phyloP scores from a whole-genome alignment of 2,113 vertebrate species.

The Strix uralensis region DNA sequence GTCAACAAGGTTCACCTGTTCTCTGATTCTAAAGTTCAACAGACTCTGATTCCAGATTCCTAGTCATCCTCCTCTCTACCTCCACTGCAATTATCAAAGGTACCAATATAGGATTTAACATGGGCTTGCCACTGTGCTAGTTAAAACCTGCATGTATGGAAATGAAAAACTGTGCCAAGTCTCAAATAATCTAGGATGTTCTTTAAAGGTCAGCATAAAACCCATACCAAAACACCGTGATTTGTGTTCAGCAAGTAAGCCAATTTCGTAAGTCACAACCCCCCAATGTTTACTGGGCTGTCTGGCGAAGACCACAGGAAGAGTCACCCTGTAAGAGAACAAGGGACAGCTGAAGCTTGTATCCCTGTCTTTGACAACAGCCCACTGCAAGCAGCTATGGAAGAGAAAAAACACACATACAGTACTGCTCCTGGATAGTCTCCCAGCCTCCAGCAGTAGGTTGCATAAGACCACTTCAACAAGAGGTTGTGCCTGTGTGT shows the following conservation, averaged over 20 bases:
- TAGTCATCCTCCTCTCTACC: background rate
- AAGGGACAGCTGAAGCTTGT: background rate
- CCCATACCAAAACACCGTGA: background rate
- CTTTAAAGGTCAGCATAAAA: background rate
- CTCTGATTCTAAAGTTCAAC: background rate
- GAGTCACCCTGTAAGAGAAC: background rate
- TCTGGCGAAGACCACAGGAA: background rate
- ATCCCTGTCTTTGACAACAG: background rate
- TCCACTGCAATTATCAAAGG: background rate
- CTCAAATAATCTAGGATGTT: background rate
- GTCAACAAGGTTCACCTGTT: background rate
- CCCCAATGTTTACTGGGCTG: background rate
- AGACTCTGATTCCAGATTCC: background rate
- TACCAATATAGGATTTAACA: background rate
- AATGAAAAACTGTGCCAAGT: background rate
- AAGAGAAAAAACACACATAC: background rate
- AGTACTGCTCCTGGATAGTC: background rate
- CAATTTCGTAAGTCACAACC: rapidly evolving
- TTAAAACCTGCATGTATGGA: background rate
- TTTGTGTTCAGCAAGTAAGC: background rate
- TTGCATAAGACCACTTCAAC: background rate
- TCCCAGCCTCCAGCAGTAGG: background rate
- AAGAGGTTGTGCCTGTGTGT: background rate
- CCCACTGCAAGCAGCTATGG: background rate
- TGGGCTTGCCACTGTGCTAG: background rate